phyloP scores from a whole-genome alignment of 2,113 vertebrate species.

The Motacilla tschutschensis region DNA sequence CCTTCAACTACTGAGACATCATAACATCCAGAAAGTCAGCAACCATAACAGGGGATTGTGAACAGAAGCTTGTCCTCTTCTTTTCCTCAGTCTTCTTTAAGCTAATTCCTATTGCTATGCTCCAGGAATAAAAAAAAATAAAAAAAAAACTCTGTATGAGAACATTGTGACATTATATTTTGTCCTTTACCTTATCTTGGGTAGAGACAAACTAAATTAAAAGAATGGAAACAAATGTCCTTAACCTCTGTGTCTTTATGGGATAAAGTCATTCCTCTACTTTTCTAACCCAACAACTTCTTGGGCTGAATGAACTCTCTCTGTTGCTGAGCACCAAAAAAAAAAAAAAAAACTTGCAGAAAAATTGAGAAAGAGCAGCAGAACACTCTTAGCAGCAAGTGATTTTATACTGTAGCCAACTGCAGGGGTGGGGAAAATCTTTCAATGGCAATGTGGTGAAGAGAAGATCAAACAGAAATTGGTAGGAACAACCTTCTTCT shows the following conservation, averaged over 20 bases:
- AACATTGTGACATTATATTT: not conserved
- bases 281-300: not conserved
- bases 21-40: not conserved
- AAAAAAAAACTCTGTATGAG: not conserved
- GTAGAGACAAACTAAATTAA: not conserved
- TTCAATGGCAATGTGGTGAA: not conserved
- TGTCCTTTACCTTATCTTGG: not conserved
- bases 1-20: not conserved
- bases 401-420: not conserved
- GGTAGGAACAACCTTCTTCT: not conserved
- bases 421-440: not conserved
- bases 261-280: not conserved
- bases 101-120: not conserved
- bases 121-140: not conserved
- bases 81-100: not conserved
- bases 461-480: not conserved
- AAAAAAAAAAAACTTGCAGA: not conserved
- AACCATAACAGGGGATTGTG: not conserved
- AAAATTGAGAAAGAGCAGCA: not conserved
- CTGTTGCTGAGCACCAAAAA: rapidly evolving
- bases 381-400: not conserved
- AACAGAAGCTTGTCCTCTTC: not conserved
- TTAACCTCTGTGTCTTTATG: not conserved
- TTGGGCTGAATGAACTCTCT: not conserved
- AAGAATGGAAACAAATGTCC: not conserved